These are phyloP conservation scores for Oceanites oceanicus DNA, from an alignment of 2,113 vertebrate species.

Conservation along the genomic window DNA sequence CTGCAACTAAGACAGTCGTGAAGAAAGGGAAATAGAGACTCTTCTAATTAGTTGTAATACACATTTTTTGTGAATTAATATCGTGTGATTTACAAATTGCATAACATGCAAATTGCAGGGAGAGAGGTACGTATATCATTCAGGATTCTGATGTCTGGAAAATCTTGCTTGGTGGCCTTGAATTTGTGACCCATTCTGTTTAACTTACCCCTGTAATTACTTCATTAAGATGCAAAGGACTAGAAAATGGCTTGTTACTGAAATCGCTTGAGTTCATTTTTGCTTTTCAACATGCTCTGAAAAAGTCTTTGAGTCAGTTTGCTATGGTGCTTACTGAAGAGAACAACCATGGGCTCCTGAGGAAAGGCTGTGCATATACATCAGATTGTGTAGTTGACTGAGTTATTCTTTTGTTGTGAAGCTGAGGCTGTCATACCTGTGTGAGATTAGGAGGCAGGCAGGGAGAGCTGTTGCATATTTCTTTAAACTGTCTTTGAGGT, in stretches of 20 bases:
- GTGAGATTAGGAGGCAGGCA: not conserved
- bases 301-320: not conserved
- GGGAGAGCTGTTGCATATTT: not conserved
- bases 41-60: not conserved
- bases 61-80: not conserved
- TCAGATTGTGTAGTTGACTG: not conserved
- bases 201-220: not conserved
- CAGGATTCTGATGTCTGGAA: not conserved
- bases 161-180: not conserved
- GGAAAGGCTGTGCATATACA: not conserved
- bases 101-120: rapidly evolving
- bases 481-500: not conserved
- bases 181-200: not conserved
- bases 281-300: not conserved
- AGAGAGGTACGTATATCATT: not conserved
- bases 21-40: not conserved
- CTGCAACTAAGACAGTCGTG: not conserved
- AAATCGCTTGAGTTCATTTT: not conserved
- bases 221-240: not conserved
- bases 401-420: not conserved
- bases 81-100: not conserved
- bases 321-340: not conserved
- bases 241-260: constrained; percentile 11
- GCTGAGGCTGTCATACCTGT: not conserved
- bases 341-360: not conserved